A percentile compares a stretch with the other conserved stretches of the same genome.
Conservation (phyloP, 2,113 vertebrate species). For the Syrmaticus mikado region DNA sequence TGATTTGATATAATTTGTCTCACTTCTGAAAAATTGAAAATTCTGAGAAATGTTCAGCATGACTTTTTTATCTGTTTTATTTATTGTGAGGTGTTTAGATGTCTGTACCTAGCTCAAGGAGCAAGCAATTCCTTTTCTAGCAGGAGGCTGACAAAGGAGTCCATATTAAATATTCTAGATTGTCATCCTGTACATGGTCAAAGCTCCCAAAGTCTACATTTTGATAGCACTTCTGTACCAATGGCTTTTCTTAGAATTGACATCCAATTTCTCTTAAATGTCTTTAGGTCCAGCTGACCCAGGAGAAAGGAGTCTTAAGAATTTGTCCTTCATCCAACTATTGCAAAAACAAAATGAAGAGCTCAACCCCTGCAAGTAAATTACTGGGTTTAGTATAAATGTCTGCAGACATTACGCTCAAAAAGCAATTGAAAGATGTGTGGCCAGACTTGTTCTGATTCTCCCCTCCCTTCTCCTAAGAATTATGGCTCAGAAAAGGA, state of each 20-base stretch:
- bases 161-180: rapidly evolving
- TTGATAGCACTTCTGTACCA: background rate
- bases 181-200: background rate
- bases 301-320: slow-evolving; percentile 1
- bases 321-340: background rate
- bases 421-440: background rate
- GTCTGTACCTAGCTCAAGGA: background rate
- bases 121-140: background rate
- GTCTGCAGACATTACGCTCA: background rate
- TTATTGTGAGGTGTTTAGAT: background rate
- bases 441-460: background rate
- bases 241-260: slow-evolving; percentile 7
- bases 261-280: slow-evolving; percentile 5
- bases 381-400: slow-evolving; percentile 6
- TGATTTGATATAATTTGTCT: background rate
- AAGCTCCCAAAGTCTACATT: background rate
- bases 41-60: background rate
- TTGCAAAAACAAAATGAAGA: slow-evolving; percentile 23
- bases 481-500: background rate
- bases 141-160: background rate
- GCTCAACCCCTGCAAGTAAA: background rate
- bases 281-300: slow-evolving; percentile 36
- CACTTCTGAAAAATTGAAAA: background rate
- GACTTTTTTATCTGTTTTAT: background rate
- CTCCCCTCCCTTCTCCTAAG: background rate